Percentiles rank a stretch among this genome's conserved stretches.
phyloP scores from a whole-genome alignment of 2,797 vertebrate species.

The Gadopsis marmoratus region DNA sequence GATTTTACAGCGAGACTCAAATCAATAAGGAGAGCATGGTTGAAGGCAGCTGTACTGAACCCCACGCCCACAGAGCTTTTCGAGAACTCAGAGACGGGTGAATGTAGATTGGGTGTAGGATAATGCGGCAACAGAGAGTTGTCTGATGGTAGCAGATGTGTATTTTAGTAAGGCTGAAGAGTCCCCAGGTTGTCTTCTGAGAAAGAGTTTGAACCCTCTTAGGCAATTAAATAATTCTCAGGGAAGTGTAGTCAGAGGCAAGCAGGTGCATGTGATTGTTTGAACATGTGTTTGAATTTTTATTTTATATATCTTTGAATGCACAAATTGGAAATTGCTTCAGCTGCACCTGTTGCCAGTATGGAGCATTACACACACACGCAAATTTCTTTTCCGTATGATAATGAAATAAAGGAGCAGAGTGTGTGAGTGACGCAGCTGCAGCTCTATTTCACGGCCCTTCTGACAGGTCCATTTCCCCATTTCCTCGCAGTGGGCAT shows the following conservation, averaged over 20 bases:
- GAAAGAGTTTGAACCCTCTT: slow-evolving; percentile 27
- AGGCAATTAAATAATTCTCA: slow-evolving; percentile 40
- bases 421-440: slow-evolving; percentile 64
- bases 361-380: background rate
- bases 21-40: slow-evolving; percentile 75
- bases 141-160: slow-evolving; percentile 33
- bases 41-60: slow-evolving; percentile 47
- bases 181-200: slow-evolving; percentile 35
- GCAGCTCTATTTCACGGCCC: slow-evolving; percentile 75
- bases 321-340: slow-evolving; percentile 30
- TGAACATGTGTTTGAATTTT: slow-evolving; percentile 31
- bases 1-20: slow-evolving; percentile 66
- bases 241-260: slow-evolving; percentile 13
- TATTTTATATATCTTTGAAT: too few relatives aligned
- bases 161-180: slow-evolving; percentile 22
- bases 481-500: slow-evolving; percentile 75
- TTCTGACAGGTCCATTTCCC: slow-evolving; percentile 79
- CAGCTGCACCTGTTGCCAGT: slow-evolving; percentile 44
- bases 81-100: background rate
- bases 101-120: slow-evolving; percentile 2
- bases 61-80: background rate
- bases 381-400: slow-evolving; percentile 65
- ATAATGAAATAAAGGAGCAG: slow-evolving; percentile 81
- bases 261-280: slow-evolving; percentile 30
- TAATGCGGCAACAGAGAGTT: slow-evolving; percentile 15